phyloP scores from a whole-genome alignment of 2,113 vertebrate genomes.

The Neotragus moschatus region DNA sequence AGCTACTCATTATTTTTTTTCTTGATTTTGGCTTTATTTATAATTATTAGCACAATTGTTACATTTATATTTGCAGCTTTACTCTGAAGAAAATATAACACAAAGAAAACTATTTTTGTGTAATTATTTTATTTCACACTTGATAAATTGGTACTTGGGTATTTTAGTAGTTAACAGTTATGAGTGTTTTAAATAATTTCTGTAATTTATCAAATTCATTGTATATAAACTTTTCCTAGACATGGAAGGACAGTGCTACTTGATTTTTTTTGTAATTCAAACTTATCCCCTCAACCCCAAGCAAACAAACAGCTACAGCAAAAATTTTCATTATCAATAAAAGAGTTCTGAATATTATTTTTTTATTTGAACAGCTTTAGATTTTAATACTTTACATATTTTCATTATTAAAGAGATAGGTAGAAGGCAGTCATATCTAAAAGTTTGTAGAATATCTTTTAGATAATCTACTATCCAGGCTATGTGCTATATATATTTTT shows the following conservation, averaged over 20 bases:
- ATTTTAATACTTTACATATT: not conserved
- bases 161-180: slow-evolving; percentile 49
- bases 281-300: not conserved
- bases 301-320: not conserved
- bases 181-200: slow-evolving; percentile 29
- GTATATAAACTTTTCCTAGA: not conserved
- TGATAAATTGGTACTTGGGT: not conserved
- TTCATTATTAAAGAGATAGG: not conserved
- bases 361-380: not conserved
- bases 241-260: not conserved
- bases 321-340: not conserved
- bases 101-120: slow-evolving; percentile 26
- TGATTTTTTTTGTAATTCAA: not conserved
- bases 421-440: not conserved
- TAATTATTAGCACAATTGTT: slow-evolving; percentile 73
- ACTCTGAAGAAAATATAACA: not conserved
- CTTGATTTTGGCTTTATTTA: slow-evolving; percentile 78
- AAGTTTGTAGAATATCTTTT: not conserved
- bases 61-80: slow-evolving; percentile 64
- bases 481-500: not conserved
- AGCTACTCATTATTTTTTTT: slow-evolving; percentile 74
- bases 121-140: slow-evolving; percentile 50
- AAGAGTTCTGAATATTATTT: not conserved
- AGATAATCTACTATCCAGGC: not conserved
- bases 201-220: slow-evolving; percentile 19